Evolutionary conservation across 2,113 vertebrate genomes (phyloP).

Genomic region (Prunella fulvescens): DNA sequence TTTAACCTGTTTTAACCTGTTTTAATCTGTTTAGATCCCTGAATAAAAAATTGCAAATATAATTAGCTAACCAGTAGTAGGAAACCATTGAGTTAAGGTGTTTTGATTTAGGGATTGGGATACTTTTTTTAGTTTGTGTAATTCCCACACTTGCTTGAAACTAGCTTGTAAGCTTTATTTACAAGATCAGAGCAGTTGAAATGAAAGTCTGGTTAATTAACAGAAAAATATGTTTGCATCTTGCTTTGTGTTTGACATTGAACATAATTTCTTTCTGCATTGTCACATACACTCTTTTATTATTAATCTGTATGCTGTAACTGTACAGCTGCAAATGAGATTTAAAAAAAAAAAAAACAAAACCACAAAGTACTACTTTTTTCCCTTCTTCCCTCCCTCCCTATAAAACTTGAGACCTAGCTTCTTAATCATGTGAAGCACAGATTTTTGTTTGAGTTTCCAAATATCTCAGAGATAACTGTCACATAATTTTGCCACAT

Average conservation of each 20-base stretch:
- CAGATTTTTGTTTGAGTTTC: conserved; percentile 28
- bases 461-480: not conserved
- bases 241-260: conserved; percentile 27
- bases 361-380: not conserved
- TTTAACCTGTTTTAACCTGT: conserved; percentile 85
- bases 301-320: not conserved
- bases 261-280: conserved; percentile 26
- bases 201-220: conserved; percentile 69
- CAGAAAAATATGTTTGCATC: conserved; percentile 34
- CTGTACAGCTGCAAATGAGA: not conserved
- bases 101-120: not conserved
- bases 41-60: conserved; percentile 64
- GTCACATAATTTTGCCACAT: not conserved
- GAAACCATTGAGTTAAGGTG: not conserved
- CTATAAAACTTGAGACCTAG: not conserved
- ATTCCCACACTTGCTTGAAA: conserved; percentile 32
- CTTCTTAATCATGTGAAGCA: not conserved
- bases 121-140: not conserved
- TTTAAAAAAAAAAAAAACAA: not conserved
- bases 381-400: not conserved
- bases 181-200: conserved; percentile 35
- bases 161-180: conserved; percentile 53
- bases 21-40: conserved; percentile 69
- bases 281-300: not conserved
- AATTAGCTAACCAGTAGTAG: conserved; percentile 64